Evolutionary conservation across 1,140 invertebrate genomes (phyloP).

Genomic region (Penaeus japonicus): DNA sequence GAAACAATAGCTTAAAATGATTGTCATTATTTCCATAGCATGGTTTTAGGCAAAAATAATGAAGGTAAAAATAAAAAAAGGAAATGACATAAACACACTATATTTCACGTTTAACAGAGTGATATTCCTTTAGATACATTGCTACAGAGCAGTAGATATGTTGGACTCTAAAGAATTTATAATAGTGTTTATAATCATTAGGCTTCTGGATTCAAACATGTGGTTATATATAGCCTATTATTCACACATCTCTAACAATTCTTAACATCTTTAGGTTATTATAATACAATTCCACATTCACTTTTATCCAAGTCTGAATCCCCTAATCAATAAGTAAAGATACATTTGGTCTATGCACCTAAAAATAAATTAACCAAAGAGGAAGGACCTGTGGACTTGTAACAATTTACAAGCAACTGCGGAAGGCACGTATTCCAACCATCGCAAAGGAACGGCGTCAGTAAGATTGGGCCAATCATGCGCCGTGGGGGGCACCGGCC

Average conservation of each 20-base stretch:
- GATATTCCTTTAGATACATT: conserved; percentile 54
- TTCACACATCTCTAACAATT: conserved; percentile 50
- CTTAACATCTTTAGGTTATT: conserved; percentile 44
- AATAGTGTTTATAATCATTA: conserved; percentile 31
- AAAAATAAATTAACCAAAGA: conserved; percentile 44
- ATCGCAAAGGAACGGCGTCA: background rate
- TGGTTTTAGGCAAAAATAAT: background rate
- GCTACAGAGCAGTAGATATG: conserved; percentile 57
- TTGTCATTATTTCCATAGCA: no score
- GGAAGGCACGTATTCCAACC: conserved; percentile 50
- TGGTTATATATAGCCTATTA: conserved; percentile 53
- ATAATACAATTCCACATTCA: conserved; percentile 44
- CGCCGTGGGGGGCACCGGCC: conserved; percentile 4
- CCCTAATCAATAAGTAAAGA: background rate
- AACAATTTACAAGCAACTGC: conserved; percentile 42
- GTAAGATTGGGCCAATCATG: conserved; percentile 36
- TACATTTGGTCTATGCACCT: conserved; percentile 37
- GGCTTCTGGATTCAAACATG: conserved; percentile 55
- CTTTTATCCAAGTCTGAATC: conserved; percentile 28
- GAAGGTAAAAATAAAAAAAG: conserved; percentile 16
- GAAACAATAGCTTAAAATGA: no score
- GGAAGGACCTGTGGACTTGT: conserved; percentile 45
- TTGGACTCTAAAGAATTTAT: conserved; percentile 49
- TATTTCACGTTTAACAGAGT: conserved; percentile 56
- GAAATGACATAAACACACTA: conserved; percentile 50